Conservation (phyloP, 2,888 invertebrate species). For the Beris morrisii region DNA sequence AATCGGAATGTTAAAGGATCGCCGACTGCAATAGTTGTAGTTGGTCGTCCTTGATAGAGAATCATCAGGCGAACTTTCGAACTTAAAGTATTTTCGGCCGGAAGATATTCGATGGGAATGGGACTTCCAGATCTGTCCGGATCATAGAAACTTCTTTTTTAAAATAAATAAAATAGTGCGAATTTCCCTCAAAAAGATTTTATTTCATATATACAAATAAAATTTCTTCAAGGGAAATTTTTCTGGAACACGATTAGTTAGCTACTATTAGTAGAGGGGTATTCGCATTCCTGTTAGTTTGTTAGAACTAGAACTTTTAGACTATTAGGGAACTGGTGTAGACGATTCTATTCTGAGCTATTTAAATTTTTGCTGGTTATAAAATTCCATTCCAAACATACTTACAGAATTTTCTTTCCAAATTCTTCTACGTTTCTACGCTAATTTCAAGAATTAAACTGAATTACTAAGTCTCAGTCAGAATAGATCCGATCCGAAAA, state of each 20-base stretch:
- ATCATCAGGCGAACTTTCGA: slow-evolving; percentile 83
- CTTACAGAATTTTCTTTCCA: too few relatives aligned
- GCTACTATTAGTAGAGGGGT: slow-evolving; percentile 32
- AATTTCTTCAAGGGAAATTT: slow-evolving; percentile 32
- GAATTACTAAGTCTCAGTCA: too few relatives aligned
- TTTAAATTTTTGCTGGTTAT: too few relatives aligned
- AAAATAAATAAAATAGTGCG: slow-evolving; percentile 1
- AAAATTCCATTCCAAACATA: too few relatives aligned
- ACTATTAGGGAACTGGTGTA: too few relatives aligned
- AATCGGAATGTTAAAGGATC: slow-evolving; percentile 87
- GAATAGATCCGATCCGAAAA: too few relatives aligned
- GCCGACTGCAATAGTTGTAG: slow-evolving; percentile 90
- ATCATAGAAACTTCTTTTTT: slow-evolving; percentile 57
- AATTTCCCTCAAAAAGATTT: slow-evolving; percentile 20
- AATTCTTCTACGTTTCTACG: too few relatives aligned
- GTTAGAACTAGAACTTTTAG: background rate
- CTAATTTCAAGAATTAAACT: too few relatives aligned
- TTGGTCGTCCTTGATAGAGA: slow-evolving; percentile 86
- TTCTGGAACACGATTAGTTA: slow-evolving; percentile 29
- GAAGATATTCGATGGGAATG: slow-evolving; percentile 88
- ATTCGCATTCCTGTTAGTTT: slow-evolving; percentile 19
- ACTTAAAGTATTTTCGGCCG: slow-evolving; percentile 87
- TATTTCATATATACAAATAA: slow-evolving; percentile 12
- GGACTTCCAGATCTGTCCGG: slow-evolving; percentile 83
- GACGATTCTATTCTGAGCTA: too few relatives aligned